Base-by-base conservation (phyloP, 1,140 invertebrate genomes). In the Saccostrea cuccullata region DNA sequence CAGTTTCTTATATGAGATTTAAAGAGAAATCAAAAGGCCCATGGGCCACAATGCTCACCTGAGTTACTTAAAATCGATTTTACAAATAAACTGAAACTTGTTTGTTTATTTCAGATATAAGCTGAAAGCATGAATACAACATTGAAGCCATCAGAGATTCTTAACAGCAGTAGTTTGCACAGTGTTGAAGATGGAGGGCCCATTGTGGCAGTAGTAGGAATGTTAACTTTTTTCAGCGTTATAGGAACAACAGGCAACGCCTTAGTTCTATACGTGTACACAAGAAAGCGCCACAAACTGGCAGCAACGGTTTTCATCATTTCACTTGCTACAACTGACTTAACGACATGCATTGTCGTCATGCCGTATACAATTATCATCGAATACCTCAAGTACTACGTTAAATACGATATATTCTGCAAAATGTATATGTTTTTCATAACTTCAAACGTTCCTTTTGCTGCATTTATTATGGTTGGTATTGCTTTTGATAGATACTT, bases 401-500 rank as follows among this genome's bases (percentile, higher is more conserved):
- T 94, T 12, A 70, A 90, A 8, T 91, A 91, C 73, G 94, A 94
- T 70, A 58, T 93, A 15, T 60, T 93, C 12, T 95, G 94, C 86
- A 95, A 95, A 88, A 77, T 94, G 17, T 95, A 94, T 89, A 92
- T 93, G 82, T 95, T 95, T 88, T 84, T 95, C 26, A 94, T 94
- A 15, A 94, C 94, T 26, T 94, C 92, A 70, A 94, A 92, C 56
- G 93, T 95, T 30, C 93, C 94, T 9, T 94, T 94, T 88, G 94
- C 94, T 15, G 92, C 94, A 30, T 92, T 95, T 85, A 93, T 95
- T 26, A 95, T 95, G 94, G 92, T 93, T 12, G 94, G 93, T 23
- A 95, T 95, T 58, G 94, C 94, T 17, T 90, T 94, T 84, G 94
- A 95, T 85, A 88, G 94, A 60, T 95, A 94, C 89, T 89, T 95